Percentiles rank a stretch among this genome's conserved stretches.
Evolutionary conservation across 2,888 invertebrate genomes (phyloP).

Genomic region (Latrodectus hesperus): DNA sequence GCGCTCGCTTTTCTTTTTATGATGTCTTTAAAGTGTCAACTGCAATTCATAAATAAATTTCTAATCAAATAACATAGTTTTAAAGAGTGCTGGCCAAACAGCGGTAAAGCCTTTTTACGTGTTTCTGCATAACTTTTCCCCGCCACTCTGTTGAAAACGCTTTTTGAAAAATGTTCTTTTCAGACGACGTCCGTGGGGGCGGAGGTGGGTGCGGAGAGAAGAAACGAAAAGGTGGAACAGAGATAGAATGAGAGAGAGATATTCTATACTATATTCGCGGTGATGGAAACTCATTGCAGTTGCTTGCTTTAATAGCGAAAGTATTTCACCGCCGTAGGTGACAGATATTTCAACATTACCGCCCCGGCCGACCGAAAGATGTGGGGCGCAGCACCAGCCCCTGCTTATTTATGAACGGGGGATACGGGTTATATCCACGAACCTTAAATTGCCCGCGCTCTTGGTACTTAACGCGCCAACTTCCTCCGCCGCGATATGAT

Average conservation of each 20-base stretch:
- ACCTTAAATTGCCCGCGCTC: conserved; percentile 65
- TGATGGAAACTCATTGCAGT: conserved; percentile 69
- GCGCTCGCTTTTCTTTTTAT: conserved; percentile 66
- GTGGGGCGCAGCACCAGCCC: conserved; percentile 43
- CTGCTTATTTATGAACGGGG: conserved; percentile 64
- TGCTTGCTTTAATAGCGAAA: conserved; percentile 68
- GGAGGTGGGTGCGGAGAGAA: background rate
- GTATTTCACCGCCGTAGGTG: conserved; percentile 66
- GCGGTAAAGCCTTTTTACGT: conserved; percentile 70
- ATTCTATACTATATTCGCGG: conserved; percentile 57
- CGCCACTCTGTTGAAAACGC: conserved; percentile 43
- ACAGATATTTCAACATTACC: conserved; percentile 70
- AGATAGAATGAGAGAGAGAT: conserved; percentile 37
- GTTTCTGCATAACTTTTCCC: conserved; percentile 69
- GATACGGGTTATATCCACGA: conserved; percentile 62
- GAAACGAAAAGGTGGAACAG: conserved; percentile 22
- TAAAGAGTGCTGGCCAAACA: conserved; percentile 69
- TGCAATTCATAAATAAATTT: conserved; percentile 70
- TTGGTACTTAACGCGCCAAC: conserved; percentile 66
- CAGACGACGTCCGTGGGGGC: conserved; percentile 6
- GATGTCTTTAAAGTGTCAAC: conserved; percentile 70
- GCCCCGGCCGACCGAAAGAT: conserved; percentile 40
- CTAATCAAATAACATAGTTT: conserved; percentile 70
- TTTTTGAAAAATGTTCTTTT: conserved; percentile 65
- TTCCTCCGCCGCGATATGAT: conserved; percentile 62